Conservation (phyloP, 2,888 invertebrate genomes). For the Saturnia japonica region DNA sequence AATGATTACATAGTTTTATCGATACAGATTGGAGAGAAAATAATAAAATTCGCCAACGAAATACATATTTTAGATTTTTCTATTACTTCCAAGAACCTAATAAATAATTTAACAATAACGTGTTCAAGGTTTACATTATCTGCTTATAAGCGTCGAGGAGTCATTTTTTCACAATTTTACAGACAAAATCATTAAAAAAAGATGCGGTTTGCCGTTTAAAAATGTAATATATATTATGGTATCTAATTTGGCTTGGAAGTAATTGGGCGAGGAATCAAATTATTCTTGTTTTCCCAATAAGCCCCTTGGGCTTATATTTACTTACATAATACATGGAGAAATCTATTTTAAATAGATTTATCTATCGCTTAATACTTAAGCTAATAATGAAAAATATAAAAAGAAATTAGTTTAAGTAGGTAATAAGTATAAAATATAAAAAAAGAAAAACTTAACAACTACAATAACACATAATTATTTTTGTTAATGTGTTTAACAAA, state of each 20-base stretch:
- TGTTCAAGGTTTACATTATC: not conserved
- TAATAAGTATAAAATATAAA: not conserved
- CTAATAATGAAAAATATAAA: not conserved
- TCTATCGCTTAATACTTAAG: not conserved
- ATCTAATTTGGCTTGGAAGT: not conserved
- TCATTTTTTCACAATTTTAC: not conserved
- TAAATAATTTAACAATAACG: not conserved
- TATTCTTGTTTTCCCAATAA: not conserved
- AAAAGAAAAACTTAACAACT: not conserved
- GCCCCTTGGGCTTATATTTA: not conserved
- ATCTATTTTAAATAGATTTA: no score
- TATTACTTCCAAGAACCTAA: not conserved
- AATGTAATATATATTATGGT: not conserved
- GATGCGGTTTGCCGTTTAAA: not conserved
- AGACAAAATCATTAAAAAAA: not conserved
- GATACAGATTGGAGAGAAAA: not conserved
- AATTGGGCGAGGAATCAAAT: no score
- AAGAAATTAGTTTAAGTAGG: not conserved
- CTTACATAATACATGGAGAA: not conserved
- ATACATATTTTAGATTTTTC: not conserved
- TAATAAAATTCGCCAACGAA: not conserved
- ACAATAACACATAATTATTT: not conserved
- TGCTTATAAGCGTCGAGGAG: not conserved
- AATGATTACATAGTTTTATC: no score
- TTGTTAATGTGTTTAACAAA: not conserved